These are phyloP conservation scores for Polyploca ridens DNA, from an alignment of 2,888 invertebrate genomes.

Conservation along the genomic window DNA sequence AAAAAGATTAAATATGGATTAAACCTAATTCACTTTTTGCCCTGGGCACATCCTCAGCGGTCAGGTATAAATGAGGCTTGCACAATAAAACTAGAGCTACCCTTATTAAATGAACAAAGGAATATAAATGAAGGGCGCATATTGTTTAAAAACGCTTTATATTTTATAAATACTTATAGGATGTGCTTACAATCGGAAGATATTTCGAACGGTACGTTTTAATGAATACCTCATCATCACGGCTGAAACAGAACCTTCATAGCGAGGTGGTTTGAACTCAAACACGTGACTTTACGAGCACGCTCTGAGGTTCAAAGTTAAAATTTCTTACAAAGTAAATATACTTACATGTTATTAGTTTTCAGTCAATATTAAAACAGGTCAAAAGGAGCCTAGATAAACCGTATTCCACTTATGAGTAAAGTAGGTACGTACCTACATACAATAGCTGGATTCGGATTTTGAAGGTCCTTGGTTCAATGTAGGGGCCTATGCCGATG, in stretches of 20 bases:
- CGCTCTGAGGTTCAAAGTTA: no score
- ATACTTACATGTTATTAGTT: no score
- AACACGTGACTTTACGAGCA: not conserved
- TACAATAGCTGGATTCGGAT: not conserved
- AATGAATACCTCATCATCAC: not conserved
- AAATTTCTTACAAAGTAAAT: no score
- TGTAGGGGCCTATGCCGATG: not conserved
- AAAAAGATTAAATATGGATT: conserved; percentile 23
- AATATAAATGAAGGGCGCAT: conserved; percentile 23
- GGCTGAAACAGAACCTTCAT: not conserved
- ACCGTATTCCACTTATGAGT: not conserved
- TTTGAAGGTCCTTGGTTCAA: conserved; percentile 4
- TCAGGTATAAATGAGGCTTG: conserved; percentile 24
- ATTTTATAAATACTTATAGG: not conserved
- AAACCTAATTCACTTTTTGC: conserved; percentile 20
- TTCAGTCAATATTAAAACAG: not conserved
- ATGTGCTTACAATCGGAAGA: not conserved
- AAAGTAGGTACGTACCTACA: not conserved
- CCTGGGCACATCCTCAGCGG: conserved; percentile 15
- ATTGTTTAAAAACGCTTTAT: conserved; percentile 18
- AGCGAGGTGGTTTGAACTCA: not conserved
- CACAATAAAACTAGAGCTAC: conserved; percentile 25
- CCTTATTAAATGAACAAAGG: conserved; percentile 35
- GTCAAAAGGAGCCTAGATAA: not conserved
- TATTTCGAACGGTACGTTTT: not conserved